phyloP scores from a whole-genome alignment of 2,113 vertebrate species.

The Phyllostomus hastatus region DNA sequence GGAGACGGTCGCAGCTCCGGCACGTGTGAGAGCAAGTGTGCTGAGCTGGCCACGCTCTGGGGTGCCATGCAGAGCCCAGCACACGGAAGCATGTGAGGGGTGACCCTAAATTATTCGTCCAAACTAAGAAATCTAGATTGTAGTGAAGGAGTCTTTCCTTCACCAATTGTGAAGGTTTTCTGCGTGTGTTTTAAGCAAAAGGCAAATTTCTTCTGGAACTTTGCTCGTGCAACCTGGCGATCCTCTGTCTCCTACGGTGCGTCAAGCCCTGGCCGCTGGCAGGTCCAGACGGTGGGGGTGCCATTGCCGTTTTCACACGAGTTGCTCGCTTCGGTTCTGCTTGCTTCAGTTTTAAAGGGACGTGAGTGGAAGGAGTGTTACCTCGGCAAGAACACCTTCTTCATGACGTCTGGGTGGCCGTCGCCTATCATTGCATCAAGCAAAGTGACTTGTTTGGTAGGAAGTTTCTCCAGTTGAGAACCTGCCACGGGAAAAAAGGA shows the following conservation, averaged over 20 bases:
- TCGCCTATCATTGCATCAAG: background rate
- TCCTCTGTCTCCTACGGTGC: background rate
- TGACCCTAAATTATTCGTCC: background rate
- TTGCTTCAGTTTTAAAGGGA: background rate
- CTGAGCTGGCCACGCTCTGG: too few species aligned
- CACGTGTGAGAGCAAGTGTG: background rate
- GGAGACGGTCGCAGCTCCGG: background rate
- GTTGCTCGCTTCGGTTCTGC: background rate
- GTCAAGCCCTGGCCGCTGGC: background rate
- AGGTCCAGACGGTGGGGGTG: background rate
- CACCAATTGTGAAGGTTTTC: background rate
- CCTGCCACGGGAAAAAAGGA: background rate
- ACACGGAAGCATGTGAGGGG: background rate
- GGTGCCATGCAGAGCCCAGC: background rate
- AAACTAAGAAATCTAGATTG: background rate
- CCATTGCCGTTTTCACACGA: background rate
- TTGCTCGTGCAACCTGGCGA: background rate
- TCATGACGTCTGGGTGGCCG: background rate
- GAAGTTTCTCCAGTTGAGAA: constrained; percentile 26
- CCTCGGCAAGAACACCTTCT: background rate
- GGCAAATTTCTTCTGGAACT: background rate
- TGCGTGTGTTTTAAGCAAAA: background rate
- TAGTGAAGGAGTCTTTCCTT: background rate
- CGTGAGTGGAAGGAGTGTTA: background rate
- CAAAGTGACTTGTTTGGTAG: background rate